Evolutionary conservation across 2,888 invertebrate species (phyloP).

Genomic region (Alsophila aescularia): DNA sequence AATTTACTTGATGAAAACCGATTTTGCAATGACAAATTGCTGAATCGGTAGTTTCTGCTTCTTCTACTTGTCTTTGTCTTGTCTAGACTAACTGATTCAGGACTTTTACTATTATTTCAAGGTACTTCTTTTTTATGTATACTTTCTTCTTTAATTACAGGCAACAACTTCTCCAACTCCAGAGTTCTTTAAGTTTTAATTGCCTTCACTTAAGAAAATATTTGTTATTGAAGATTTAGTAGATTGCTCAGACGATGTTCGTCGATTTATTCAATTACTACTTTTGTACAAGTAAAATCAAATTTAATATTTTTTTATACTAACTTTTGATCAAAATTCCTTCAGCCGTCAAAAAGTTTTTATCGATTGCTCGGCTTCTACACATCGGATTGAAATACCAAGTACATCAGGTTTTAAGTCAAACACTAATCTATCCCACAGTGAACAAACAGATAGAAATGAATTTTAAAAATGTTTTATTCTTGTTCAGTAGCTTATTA

Average conservation of each 20-base stretch:
- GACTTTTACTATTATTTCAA: neutral
- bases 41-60: neutral
- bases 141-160: neutral
- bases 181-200: neutral
- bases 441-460: too few species aligned
- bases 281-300: neutral
- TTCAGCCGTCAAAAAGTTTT: too few species aligned
- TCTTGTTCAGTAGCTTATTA: too few species aligned
- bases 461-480: too few species aligned
- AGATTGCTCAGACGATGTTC: neutral
- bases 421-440: too few species aligned
- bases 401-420: too few species aligned
- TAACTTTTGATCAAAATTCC: too few species aligned
- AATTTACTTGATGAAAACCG: constrained; percentile 17
- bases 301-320: too few species aligned
- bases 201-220: neutral
- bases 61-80: neutral
- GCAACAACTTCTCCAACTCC: neutral
- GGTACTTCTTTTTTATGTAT: neutral
- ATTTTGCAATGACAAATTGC: constrained; percentile 13
- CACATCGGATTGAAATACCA: too few species aligned
- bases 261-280: too few species aligned
- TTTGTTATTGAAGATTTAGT: neutral
- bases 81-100: too few species aligned
- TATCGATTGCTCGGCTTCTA: too few species aligned